phyloP scores from a whole-genome alignment of 2,888 invertebrate genomes.

The Liodrosophila aerea region DNA sequence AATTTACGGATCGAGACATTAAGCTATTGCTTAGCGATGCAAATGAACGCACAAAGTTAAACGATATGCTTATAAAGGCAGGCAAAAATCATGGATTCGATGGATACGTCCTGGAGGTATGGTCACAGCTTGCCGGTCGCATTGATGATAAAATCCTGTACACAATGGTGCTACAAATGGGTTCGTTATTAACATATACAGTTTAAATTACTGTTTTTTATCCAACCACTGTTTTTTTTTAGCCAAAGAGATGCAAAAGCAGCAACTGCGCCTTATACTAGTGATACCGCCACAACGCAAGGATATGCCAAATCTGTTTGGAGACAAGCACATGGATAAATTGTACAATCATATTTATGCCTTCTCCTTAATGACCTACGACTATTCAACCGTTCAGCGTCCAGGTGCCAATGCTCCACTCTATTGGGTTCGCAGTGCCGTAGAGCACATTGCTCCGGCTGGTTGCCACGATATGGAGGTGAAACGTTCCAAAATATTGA shows the following conservation, averaged over 20 bases:
- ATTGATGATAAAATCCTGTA: constrained; percentile 84
- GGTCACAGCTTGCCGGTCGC: constrained; percentile 91
- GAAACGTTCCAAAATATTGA: constrained; percentile 89
- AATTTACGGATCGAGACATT: constrained; percentile 90
- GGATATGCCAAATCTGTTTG: constrained; percentile 87
- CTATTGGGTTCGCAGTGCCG: constrained; percentile 90
- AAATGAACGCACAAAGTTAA: constrained; percentile 87
- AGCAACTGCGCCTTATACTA: constrained; percentile 86
- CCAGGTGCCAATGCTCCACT: constrained; percentile 95
- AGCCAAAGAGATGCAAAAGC: constrained; percentile 85
- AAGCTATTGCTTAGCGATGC: constrained; percentile 87
- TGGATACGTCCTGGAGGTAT: constrained; percentile 95
- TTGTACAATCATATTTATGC: constrained; percentile 90
- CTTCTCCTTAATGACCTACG: constrained; percentile 98
- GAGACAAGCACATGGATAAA: constrained; percentile 88
- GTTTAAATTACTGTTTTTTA: background rate
- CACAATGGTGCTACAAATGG: constrained; percentile 86
- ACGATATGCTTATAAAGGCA: constrained; percentile 86
- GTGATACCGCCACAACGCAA: constrained; percentile 89
- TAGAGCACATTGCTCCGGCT: constrained; percentile 88
- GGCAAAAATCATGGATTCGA: constrained; percentile 91
- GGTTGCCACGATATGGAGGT: constrained; percentile 82
- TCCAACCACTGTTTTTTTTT: constrained; percentile 8
- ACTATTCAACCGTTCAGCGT: constrained; percentile 91
- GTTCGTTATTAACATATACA: too few relatives aligned